Base-by-base conservation (phyloP, 2,797 vertebrate genomes). In the Balearica regulorum region DNA sequence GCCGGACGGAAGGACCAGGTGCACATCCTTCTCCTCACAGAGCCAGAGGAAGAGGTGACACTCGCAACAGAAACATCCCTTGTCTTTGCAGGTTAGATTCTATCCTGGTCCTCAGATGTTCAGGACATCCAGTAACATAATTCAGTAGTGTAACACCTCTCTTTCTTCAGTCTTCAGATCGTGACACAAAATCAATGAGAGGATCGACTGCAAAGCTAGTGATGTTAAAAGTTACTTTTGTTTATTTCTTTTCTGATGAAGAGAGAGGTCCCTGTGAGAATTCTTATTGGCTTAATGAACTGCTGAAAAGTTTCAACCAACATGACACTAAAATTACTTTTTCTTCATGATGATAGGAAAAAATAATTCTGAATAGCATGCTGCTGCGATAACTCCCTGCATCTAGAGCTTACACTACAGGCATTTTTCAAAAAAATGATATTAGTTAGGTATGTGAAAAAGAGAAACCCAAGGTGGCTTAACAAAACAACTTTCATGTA, bases 161-260 rank as follows among this genome's bases (percentile, higher is more conserved):
- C 18, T 66, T 39, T 69, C 43, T 62, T 77, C 44, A 49, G 2
- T 65, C 69, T 80, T 86, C 31, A 58, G 65, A 51, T 43, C 5
- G 0, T 58, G 92, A 78, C 82, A 70, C 22, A 79, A 93, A 93
- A 83, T 93, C 93, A 49, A 80, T 85, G 71, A 48, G 9, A 57
- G 60, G 41, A 80, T 53, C 83, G 71, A 91, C 87, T 13, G 3
- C 64, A 79, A 94, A 81, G 46, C 37, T 85, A 55, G 28, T 77
- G 51, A 71, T 89, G 48, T 64, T 94, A 64, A 46, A 81, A 89
- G 69, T 37, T 90, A n/a, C 49, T 73, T 77, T 37, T 22, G 13
- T 81, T 70, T 31, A 11, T 71, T 92, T 57, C 66, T 76, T 68
- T 66, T 39, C 51, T 72, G 28, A 16, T 43, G 18, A 62, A 61